Evolutionary conservation across 2,888 invertebrate genomes (phyloP), one percentile per base, ranked within the genome.

Genomic region (Galerucella calmariensis): DNA sequence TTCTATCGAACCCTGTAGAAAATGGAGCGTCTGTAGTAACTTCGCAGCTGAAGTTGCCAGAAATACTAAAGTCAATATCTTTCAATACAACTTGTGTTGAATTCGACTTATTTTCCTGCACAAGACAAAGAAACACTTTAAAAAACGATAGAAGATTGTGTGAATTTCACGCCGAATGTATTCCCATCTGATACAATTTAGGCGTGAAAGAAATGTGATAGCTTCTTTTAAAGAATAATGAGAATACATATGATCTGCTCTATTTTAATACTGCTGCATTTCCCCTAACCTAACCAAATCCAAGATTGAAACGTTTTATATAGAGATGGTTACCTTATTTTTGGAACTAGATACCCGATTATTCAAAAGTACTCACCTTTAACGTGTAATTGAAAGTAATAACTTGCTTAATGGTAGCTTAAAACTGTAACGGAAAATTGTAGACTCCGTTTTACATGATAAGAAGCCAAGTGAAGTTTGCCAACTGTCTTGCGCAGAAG

Each of bases 31-130:
- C 94, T 0, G 92, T 92, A 6, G 94, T 94, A 77, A 94, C 94
- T 87, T 94, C 94, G 85, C 94, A 94, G 84, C 91, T 93, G 88
- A 94, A 94, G 89, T 93, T 93, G 4, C 94, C 94, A 51, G 94
- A 91, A 72, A 94, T 88, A 69, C 89, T 90, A 81, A 93, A 92
- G 81, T 93, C 93, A 83, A 94, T 90, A 79, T 92, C 90, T 79
- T 90, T 90, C 78, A 94, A 90, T 77, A 92, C 89, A 72, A 94
- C 94, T 87, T 94, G 93, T 67, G 92, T 92, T 75, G 92, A 92
- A 86, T 94, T 94, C 27, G 94, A 94, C 80, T 90, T 90, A 82
- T 91, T 90, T 85, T 90, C 88, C 95, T 95, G 90, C 61, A 78
- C 79, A 65, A 74, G 74, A 77, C 75, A 78, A 66, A 71, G 58